These are phyloP conservation scores for Machaerirhynchus nigripectus DNA, from an alignment of 2,113 vertebrate species.

Conservation along the genomic window DNA sequence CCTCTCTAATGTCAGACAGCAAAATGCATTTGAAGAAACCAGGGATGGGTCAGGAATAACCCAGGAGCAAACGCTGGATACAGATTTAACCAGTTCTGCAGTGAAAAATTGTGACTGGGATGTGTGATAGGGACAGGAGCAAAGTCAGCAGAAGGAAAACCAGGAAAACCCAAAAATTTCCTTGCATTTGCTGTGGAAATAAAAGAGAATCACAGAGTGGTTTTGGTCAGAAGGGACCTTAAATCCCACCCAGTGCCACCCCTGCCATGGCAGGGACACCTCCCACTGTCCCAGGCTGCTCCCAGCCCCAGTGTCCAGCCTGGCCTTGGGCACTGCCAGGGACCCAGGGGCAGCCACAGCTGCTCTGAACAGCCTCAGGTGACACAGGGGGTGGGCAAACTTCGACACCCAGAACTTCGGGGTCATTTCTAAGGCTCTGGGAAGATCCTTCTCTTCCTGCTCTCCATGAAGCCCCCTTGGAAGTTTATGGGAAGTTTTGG, in stretches of 20 bases:
- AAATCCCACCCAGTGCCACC: not conserved
- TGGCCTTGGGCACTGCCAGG: not conserved
- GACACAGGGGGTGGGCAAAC: not conserved
- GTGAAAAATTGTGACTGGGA: rapidly evolving
- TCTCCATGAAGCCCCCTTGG: too few relatives aligned
- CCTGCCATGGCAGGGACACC: not conserved
- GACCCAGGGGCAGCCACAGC: not conserved
- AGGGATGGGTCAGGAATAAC: not conserved
- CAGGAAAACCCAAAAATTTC: not conserved
- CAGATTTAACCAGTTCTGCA: not conserved
- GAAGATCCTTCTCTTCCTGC: not conserved
- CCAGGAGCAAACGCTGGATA: not conserved
- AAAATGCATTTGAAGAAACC: not conserved
- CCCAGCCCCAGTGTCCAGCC: not conserved
- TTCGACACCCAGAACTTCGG: not conserved
- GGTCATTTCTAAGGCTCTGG: not conserved
- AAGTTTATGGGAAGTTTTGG: not conserved
- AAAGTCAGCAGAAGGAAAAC: not conserved
- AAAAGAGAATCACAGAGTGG: not conserved
- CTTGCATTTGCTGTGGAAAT: not conserved
- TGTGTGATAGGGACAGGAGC: rapidly evolving
- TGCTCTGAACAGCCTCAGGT: not conserved
- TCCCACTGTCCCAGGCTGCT: not conserved
- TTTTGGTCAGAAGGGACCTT: not conserved
- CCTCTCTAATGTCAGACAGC: not conserved